Conservation (phyloP, 2,113 vertebrate species). For the Speoplatyrhinus poulsoni region DNA sequence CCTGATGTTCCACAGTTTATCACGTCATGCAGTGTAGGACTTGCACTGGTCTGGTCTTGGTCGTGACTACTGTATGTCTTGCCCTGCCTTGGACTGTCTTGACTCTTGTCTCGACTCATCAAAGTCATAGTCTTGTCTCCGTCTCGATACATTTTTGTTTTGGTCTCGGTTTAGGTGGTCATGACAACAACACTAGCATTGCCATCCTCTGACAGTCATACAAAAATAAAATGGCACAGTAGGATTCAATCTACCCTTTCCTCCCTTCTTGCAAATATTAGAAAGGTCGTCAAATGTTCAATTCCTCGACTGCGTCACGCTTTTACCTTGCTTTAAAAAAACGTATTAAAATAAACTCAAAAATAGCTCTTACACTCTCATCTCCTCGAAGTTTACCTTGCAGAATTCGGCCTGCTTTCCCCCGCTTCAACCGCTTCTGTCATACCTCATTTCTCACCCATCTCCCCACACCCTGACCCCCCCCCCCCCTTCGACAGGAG, state of each 20-base stretch:
- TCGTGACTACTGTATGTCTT: too few relatives aligned
- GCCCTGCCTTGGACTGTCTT: too few relatives aligned
- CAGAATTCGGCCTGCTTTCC: background rate
- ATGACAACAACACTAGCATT: too few relatives aligned
- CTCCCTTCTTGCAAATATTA: constrained; percentile 11
- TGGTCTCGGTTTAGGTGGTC: background rate
- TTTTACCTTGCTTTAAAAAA: background rate
- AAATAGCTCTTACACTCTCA: background rate
- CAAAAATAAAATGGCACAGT: background rate
- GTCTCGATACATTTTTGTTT: too few relatives aligned
- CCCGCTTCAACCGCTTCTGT: constrained; percentile 2
- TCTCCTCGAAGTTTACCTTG: background rate
- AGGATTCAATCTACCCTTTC: constrained; percentile 40
- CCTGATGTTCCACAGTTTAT: too few relatives aligned
- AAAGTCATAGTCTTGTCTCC: too few relatives aligned
- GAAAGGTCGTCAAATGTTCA: constrained; percentile 19
- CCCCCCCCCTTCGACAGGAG: constrained; percentile 1
- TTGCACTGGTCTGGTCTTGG: too few relatives aligned
- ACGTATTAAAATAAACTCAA: background rate
- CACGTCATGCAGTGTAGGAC: too few relatives aligned
- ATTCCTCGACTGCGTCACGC: background rate
- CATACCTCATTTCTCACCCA: constrained; percentile 12
- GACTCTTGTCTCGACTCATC: too few relatives aligned
- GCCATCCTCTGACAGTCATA: constrained; percentile 9
- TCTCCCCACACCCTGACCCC: background rate